A percentile compares a stretch with the other conserved stretches of the same genome.
phyloP scores from a whole-genome alignment of 2,888 invertebrate species.

The Coelopa pilipes region DNA sequence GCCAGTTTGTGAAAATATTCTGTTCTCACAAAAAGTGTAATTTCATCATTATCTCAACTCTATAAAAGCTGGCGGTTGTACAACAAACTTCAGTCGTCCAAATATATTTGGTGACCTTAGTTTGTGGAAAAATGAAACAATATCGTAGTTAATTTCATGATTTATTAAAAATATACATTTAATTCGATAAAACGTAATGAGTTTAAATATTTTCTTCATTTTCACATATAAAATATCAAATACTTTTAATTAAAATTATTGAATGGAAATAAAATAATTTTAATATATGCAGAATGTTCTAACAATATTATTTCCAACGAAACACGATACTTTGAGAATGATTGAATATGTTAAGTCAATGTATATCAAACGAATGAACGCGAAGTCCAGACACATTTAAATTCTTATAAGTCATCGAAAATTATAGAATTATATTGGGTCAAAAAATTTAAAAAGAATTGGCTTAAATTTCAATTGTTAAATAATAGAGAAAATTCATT shows the following conservation, averaged over 20 bases:
- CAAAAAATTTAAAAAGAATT: too few relatives aligned
- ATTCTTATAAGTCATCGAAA: too few relatives aligned
- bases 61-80: too few relatives aligned
- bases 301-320: slow-evolving; percentile 26
- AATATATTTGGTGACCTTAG: neutral
- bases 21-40: too few relatives aligned
- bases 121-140: neutral
- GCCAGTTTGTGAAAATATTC: too few relatives aligned
- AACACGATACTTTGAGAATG: slow-evolving; percentile 30
- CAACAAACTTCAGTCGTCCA: too few relatives aligned
- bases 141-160: slow-evolving; percentile 36
- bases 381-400: too few relatives aligned
- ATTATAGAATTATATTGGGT: too few relatives aligned
- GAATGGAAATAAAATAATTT: slow-evolving; percentile 17
- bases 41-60: too few relatives aligned
- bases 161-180: slow-evolving; percentile 38
- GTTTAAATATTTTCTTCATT: slow-evolving; percentile 20
- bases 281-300: slow-evolving; percentile 14
- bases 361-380: neutral
- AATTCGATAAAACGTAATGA: slow-evolving; percentile 22
- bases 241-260: slow-evolving; percentile 22
- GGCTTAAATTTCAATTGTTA: too few relatives aligned
- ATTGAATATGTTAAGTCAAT: slow-evolving; percentile 15
- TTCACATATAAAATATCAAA: slow-evolving; percentile 16
- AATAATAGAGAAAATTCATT: slow-evolving; percentile 4